Percentiles rank a stretch among this genome's conserved stretches.
Evolutionary conservation across 1,140 invertebrate genomes (phyloP).

Genomic region (Octopus bimaculoides): DNA sequence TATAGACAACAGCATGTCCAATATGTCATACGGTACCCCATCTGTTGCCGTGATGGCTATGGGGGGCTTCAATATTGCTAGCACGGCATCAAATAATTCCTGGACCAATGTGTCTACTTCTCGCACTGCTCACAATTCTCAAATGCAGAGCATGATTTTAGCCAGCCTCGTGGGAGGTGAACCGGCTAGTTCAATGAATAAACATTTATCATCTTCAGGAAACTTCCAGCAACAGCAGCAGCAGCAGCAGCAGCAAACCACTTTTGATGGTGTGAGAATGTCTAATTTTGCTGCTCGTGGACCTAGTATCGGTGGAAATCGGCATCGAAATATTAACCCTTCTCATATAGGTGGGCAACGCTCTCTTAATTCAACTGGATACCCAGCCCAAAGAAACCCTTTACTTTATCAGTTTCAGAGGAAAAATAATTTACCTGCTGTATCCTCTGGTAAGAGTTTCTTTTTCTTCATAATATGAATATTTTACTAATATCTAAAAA

Average conservation of each 20-base stretch:
- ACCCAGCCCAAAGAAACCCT: neutral
- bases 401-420: neutral
- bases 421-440: conserved; percentile 10
- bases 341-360: neutral
- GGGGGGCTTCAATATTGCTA: neutral
- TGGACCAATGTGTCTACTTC: conserved; percentile 5
- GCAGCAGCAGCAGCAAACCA: conserved; percentile 20
- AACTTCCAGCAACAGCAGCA: conserved; percentile 24
- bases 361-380: neutral
- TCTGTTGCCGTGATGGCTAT: neutral
- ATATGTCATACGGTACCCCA: neutral
- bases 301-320: neutral
- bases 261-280: conserved; percentile 14
- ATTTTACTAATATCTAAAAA: no score
- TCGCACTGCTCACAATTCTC: conserved; percentile 1
- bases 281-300: conserved; percentile 13
- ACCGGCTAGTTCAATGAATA: conserved; percentile 7
- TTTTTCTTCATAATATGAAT: no score
- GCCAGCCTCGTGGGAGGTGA: neutral
- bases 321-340: neutral
- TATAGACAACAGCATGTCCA: neutral
- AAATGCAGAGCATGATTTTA: conserved; percentile 1
- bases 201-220: conserved; percentile 13
- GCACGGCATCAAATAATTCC: neutral
- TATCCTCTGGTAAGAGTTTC: neutral